These are phyloP conservation scores for Muscicapa striata DNA, from an alignment of 2,797 vertebrate genomes.

Conservation along the genomic window DNA sequence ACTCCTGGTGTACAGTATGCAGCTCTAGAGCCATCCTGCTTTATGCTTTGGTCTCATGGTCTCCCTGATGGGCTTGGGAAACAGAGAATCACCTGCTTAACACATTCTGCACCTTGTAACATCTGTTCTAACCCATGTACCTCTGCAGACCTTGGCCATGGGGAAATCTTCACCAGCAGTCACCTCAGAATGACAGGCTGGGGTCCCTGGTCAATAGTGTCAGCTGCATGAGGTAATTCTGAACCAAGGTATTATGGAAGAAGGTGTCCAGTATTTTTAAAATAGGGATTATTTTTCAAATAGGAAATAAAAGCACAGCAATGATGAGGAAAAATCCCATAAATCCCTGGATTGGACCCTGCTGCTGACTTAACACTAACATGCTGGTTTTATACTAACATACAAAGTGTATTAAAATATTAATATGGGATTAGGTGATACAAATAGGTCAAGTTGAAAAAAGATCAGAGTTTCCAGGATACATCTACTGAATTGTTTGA, in stretches of 20 bases:
- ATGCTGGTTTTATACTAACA: slow-evolving; percentile 35
- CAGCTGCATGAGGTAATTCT: not conserved
- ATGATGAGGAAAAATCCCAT: slow-evolving; percentile 7
- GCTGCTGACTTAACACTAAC: slow-evolving; percentile 31
- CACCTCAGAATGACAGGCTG: not conserved
- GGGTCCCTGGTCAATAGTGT: not conserved
- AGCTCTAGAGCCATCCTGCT: not conserved
- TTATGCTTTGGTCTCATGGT: not conserved
- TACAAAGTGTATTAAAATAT: slow-evolving; percentile 63
- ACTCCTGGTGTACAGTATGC: not conserved
- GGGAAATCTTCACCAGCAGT: not conserved
- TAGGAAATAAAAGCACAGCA: not conserved
- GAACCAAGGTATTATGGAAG: not conserved
- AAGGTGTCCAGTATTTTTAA: not conserved
- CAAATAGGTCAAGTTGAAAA: slow-evolving; percentile 19
- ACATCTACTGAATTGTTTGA: not conserved
- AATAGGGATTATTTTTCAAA: slow-evolving; percentile 19
- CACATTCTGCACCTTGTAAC: not conserved
- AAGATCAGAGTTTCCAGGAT: slow-evolving; percentile 41
- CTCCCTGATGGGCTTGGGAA: not conserved
- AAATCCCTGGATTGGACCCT: not conserved
- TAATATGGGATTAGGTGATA: slow-evolving; percentile 47
- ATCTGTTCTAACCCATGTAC: not conserved
- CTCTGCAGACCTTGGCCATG: not conserved
- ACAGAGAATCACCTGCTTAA: fast-evolving